Evolutionary conservation across 2,888 invertebrate genomes (phyloP), one percentile per base, ranked within the genome.

Genomic region (Pycnomerus fuliginosus): DNA sequence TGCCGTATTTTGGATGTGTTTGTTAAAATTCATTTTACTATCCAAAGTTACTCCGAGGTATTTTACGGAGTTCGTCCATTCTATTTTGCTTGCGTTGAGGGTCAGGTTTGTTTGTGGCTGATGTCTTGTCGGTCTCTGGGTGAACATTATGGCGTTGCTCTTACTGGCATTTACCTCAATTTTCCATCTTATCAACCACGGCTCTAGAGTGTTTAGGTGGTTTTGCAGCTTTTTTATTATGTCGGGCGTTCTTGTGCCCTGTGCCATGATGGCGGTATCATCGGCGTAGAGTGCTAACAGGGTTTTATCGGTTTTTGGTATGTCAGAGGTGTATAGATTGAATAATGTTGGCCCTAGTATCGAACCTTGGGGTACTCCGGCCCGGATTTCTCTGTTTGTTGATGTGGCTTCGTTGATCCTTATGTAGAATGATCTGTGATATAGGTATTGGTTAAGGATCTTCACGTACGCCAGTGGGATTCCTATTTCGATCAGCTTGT

Each of bases 161-260:
- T 42, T 15, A 4, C n/a, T 5, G 2, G 36, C 13, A n/a, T 42
- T 39, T 2, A 38, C 28, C 13, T 38, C 14, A 5, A 40, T 40
- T 7, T 16, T 17, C 24, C 24, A 40, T 2, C 11, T 36, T 3
- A 3, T 4, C 14, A 5, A 34, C 23, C 30, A 40, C 3, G 20
- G 12, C 14, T 16, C 17, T 8, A 15, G 15, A 3, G 11, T 3
- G 3, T 5, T 15, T 17, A 32, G 10, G 8, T 40, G 15, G 1
- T n/a, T 22, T 12, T 22, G 29, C 2, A 11, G 20, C 16, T 5
- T 15, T 8, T 20, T 20, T 7, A 8, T 20, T 20, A 20, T 7
- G 4, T 7, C 20, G 20, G 4, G 4, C 5, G 8, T 20, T 20
- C 7, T 20, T 7, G 8, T 7, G 20, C 7, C 20, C 5, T 8